Percentiles rank a stretch among this genome's conserved stretches.
phyloP scores from a whole-genome alignment of 2,888 invertebrate species.

The Rhagophthalmus giganteus region DNA sequence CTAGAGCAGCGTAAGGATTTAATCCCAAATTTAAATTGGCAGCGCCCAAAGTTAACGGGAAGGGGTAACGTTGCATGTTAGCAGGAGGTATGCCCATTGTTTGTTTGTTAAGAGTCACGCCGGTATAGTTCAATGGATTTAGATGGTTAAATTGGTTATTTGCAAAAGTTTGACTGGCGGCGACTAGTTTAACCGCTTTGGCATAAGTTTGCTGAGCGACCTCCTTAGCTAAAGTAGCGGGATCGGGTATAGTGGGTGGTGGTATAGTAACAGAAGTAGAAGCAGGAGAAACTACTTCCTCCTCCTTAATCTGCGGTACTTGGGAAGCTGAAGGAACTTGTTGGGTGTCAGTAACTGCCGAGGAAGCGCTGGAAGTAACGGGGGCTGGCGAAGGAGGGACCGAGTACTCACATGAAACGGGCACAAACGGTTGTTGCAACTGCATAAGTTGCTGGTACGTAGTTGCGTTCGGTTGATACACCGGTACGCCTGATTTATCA shows the following conservation, averaged over 20 bases:
- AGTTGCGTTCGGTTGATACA: slow-evolving; percentile 88
- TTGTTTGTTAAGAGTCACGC: slow-evolving; percentile 70
- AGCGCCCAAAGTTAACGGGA: slow-evolving; percentile 47
- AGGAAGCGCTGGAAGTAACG: slow-evolving; percentile 45
- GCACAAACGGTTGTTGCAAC: slow-evolving; percentile 94
- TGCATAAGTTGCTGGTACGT: slow-evolving; percentile 95
- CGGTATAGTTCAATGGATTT: slow-evolving; percentile 69
- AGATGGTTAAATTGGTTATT: slow-evolving; percentile 55
- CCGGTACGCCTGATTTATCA: slow-evolving; percentile 94
- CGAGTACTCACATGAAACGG: slow-evolving; percentile 98
- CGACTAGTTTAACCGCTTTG: slow-evolving; percentile 69
- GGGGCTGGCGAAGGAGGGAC: slow-evolving; percentile 63
- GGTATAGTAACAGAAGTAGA: slow-evolving; percentile 40
- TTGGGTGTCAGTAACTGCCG: slow-evolving; percentile 44
- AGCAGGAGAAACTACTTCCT: slow-evolving; percentile 31
- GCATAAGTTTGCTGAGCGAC: slow-evolving; percentile 83
- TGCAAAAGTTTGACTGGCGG: slow-evolving; percentile 48
- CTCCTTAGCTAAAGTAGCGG: slow-evolving; percentile 74
- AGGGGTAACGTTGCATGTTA: slow-evolving; percentile 45
- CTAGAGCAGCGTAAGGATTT: slow-evolving; percentile 52
- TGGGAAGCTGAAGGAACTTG: slow-evolving; percentile 40
- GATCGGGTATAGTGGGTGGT: slow-evolving; percentile 56
- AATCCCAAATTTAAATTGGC: slow-evolving; percentile 43
- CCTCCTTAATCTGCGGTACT: slow-evolving; percentile 36
- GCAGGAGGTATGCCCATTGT: slow-evolving; percentile 53